phyloP scores from a whole-genome alignment of 2,113 vertebrate genomes.

The Nerophis lumbriciformis region DNA sequence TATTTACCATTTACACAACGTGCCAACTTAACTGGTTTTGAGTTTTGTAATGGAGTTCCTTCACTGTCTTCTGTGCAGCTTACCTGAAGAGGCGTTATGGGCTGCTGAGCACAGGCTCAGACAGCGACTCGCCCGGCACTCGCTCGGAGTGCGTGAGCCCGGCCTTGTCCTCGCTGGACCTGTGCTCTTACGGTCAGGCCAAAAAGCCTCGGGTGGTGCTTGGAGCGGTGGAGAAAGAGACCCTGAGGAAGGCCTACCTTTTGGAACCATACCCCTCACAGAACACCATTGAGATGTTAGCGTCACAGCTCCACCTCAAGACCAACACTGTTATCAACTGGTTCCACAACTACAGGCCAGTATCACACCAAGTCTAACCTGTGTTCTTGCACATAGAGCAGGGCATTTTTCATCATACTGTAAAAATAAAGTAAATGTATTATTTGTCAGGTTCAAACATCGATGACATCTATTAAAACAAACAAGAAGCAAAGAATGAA shows the following conservation, averaged over 20 bases:
- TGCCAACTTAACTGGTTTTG: no score
- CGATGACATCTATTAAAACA: no score
- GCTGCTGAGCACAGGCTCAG: conserved; percentile 84
- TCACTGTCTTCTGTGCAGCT: conserved; percentile 65
- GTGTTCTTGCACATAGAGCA: no score
- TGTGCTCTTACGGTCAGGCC: conserved; percentile 82
- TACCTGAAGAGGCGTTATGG: conserved; percentile 95
- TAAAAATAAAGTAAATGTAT: no score
- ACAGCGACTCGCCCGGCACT: conserved; percentile 86
- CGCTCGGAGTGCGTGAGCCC: conserved; percentile 89
- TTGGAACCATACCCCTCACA: conserved; percentile 96
- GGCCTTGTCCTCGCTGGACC: conserved; percentile 74
- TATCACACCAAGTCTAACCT: background rate
- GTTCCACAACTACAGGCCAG: conserved; percentile 99
- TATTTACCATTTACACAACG: no score
- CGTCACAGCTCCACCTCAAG: conserved; percentile 91
- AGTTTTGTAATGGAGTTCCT: no score
- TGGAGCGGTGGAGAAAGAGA: conserved; percentile 91
- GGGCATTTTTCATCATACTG: no score
- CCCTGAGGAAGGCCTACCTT: conserved; percentile 88
- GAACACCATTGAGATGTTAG: conserved; percentile 92
- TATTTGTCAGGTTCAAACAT: no score
- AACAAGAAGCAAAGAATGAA: no score
- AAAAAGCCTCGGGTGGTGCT: conserved; percentile 95
- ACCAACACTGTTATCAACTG: conserved; percentile 99